Base-by-base conservation (phyloP, 2,888 invertebrate genomes). In the Elgonia sp. region DNA sequence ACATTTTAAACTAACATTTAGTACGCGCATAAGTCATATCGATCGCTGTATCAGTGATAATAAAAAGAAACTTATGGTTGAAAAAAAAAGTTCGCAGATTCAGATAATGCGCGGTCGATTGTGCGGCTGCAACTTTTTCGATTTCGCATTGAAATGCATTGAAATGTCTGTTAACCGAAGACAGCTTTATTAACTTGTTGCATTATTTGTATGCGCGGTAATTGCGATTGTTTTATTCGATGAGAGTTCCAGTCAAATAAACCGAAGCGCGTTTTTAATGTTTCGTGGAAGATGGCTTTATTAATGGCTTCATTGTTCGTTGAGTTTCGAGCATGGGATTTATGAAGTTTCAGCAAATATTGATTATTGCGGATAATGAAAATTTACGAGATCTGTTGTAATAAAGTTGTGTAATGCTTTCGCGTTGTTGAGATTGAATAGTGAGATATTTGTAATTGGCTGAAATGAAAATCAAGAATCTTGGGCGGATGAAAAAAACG, bases 1-100 rank as follows among this genome's bases (percentile, higher is more conserved):
- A 88, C 88, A 89, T 88, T 88, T 89, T 81, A 29, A 87, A 85
- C 57, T 83, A 89, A 84, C 89, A 89, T 87, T 87, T 81, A 85
- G 84, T 88, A 81, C 88, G 85, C 62, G 73, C 76, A 73, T 85
- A 85, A 84, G 88, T 82, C 88, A 88, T 85, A 88, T 88, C 85
- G 79, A 88, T 85, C 50, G 82, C 55, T 79, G 85, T 77, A 88
- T 85, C 87, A 60, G 53, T 40, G 77, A 85, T 83, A 55, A 88
- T 79, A 82, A 85, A 85, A 88, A 84, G 29, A 77, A 76, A 72
- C 70, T 63, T 84, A 20, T 39, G 40, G 65, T 80, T 69, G 67
- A 40, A 20, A 77, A 67, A 21, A 46, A 40, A 65, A 65, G 10
- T 37, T 3, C 50, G 29, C 50, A 69, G 70, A n/a, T 53, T 62